Evolutionary conservation across 2,888 invertebrate species (phyloP), one percentile per base, ranked within the genome.

Genomic region (Volucella zonaria): DNA sequence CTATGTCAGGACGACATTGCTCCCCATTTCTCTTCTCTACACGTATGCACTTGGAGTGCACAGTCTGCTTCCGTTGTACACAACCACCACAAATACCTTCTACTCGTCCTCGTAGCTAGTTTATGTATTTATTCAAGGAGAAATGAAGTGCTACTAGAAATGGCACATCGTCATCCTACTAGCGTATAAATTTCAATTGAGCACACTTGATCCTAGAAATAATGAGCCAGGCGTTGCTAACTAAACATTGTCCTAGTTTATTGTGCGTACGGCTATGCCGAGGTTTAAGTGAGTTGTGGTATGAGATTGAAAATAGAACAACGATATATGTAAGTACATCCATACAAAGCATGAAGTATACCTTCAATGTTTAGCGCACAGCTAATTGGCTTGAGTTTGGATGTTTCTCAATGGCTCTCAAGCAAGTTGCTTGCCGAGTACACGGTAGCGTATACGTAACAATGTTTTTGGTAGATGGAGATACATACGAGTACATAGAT

Each of bases 121-220:
- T 71, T 71, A 66, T 67, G 67, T 82, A 73, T 78, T 79, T 82
- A 74, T 68, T 79, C 67, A 47, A 74, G 52, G 47, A 59, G 64
- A 58, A 38, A 52, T 18, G 51, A 70, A 59, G 58, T 52, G 56
- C 51, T 67, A 31, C 59, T 18, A 75, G 68, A 31, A 58, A 51
- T 31, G 49, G 70, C 56, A 64, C 56, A 70, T 42, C 61, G 64
- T 74, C 14, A 0, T 14, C 18, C 56, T 52, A 38, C 38, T 56
- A 51, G 70, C 64, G 49, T 80, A 83, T 83, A 83, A 70, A 82
- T 83, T 83, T 83, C 80, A 83, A 80, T 83, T 83, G 70, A 75
- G 83, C 80, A 71, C 80, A 80, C 80, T 83, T 80, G 68, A 79
- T 83, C 75, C 75, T 56, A 59, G 51, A 62, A 83, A 74, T 83